phyloP scores from a whole-genome alignment of 2,797 vertebrate species.

The Danio jaintianensis region DNA sequence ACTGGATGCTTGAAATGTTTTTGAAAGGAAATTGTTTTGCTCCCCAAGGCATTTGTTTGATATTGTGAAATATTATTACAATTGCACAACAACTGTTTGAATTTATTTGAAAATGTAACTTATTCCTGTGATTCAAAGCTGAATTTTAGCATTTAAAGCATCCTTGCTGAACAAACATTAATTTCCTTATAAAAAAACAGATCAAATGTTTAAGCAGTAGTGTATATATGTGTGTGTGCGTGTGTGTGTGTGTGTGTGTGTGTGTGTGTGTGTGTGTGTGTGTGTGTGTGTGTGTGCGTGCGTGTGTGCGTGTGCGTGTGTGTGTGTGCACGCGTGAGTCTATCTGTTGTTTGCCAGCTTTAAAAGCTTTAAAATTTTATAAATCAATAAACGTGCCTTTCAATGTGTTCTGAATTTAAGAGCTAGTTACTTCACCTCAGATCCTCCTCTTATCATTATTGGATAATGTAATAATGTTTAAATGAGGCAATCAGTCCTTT shows the following conservation, averaged over 20 bases:
- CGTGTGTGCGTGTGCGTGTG: no score
- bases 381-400: constrained; percentile 4
- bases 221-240: no score
- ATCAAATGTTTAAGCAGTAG: not conserved
- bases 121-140: not conserved
- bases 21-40: not conserved
- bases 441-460: constrained; percentile 9
- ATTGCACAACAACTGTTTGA: not conserved
- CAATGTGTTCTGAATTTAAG: constrained; percentile 17
- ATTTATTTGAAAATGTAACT: not conserved
- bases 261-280: no score
- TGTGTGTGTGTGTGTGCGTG: no score
- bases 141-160: no score
- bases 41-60: not conserved
- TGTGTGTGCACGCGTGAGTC: not conserved
- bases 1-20: not conserved
- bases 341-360: not conserved
- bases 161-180: not conserved
- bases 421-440: constrained; percentile 7
- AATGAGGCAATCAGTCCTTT: constrained; percentile 28
- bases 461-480: constrained; percentile 22
- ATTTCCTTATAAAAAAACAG: no score
- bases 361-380: constrained; percentile 16
- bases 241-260: no score
- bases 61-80: not conserved